Percentiles rank a stretch among this genome's conserved stretches.
These are phyloP conservation scores for Drosophila albomicans DNA, from an alignment of 1,140 invertebrate species.

Conservation along the genomic window DNA sequence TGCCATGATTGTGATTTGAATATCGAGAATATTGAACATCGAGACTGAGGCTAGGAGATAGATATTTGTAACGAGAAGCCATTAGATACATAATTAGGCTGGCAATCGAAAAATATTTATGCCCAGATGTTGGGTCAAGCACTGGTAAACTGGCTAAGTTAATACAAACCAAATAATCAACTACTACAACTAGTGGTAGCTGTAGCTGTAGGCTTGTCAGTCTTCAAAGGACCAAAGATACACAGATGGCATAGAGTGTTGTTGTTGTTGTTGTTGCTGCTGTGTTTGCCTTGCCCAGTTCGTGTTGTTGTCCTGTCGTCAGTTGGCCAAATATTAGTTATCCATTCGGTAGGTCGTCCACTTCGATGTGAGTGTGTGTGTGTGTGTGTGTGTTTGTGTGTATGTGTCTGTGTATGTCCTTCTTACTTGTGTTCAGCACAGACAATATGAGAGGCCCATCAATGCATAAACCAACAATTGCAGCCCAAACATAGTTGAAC, in stretches of 20 bases:
- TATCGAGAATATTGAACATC: background rate
- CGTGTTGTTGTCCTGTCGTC: conserved; percentile 41
- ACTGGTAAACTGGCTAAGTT: conserved; percentile 39
- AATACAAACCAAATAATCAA: conserved; percentile 73
- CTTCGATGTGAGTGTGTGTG: conserved; percentile 1
- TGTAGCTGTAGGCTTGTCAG: conserved; percentile 28
- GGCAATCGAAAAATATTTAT: conserved; percentile 17
- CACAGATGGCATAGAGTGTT: conserved; percentile 1
- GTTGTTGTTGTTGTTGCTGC: conserved; percentile 2
- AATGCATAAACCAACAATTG: conserved; percentile 58
- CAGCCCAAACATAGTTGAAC: conserved; percentile 42
- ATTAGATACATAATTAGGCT: conserved; percentile 19
- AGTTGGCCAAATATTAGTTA: conserved; percentile 63
- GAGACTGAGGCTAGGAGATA: background rate
- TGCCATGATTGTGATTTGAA: conserved; percentile 4
- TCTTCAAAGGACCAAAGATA: conserved; percentile 5
- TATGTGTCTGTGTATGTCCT: conserved; percentile 25
- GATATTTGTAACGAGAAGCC: conserved; percentile 12
- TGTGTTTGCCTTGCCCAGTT: conserved; percentile 45
- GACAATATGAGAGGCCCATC: conserved; percentile 31
- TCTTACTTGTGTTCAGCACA: conserved; percentile 31
- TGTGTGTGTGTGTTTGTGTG: conserved; percentile 4
- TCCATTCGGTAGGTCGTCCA: conserved; percentile 25
- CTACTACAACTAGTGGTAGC: background rate
- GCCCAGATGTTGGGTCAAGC: conserved; percentile 7